Percentiles rank a stretch among this genome's conserved stretches.
Evolutionary conservation across 2,113 vertebrate genomes (phyloP).

Genomic region (Pavo muticus): DNA sequence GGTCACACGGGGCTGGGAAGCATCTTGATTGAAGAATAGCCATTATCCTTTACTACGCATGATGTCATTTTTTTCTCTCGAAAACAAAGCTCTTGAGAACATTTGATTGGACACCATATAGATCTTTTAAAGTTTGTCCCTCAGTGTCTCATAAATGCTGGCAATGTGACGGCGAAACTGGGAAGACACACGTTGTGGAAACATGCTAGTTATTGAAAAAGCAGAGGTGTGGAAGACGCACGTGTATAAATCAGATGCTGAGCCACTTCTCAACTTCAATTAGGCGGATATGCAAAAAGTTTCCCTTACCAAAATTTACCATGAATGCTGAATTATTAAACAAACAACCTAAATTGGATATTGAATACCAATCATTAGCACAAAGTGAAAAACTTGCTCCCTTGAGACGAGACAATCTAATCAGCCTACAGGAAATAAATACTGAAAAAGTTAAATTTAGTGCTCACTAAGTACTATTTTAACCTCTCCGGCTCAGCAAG

Average conservation of each 20-base stretch:
- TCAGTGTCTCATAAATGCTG: background rate
- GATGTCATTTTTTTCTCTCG: background rate
- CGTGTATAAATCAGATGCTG: background rate
- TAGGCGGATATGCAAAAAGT: background rate
- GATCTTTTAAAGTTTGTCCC: background rate
- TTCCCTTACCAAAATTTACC: background rate
- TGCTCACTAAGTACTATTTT: conserved; percentile 1
- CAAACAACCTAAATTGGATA: conserved; percentile 32
- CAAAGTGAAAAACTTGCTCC: background rate
- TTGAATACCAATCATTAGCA: conserved; percentile 27
- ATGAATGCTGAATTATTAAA: conserved; percentile 29
- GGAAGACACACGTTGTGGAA: background rate
- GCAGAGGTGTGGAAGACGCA: background rate
- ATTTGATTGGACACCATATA: background rate
- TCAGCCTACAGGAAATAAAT: conserved; percentile 44
- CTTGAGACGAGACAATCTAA: conserved; percentile 28
- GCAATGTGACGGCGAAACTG: background rate
- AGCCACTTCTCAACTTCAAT: background rate
- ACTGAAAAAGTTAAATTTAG: conserved; percentile 27
- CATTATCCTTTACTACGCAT: conserved; percentile 2
- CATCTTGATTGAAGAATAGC: conserved; percentile 12
- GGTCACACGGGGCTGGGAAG: background rate
- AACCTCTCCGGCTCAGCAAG: conserved; percentile 17
- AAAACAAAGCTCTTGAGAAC: conserved; percentile 6
- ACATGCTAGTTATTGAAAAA: background rate